Evolutionary conservation across 2,888 invertebrate species (phyloP).

Genomic region (Ellobium chinense): DNA sequence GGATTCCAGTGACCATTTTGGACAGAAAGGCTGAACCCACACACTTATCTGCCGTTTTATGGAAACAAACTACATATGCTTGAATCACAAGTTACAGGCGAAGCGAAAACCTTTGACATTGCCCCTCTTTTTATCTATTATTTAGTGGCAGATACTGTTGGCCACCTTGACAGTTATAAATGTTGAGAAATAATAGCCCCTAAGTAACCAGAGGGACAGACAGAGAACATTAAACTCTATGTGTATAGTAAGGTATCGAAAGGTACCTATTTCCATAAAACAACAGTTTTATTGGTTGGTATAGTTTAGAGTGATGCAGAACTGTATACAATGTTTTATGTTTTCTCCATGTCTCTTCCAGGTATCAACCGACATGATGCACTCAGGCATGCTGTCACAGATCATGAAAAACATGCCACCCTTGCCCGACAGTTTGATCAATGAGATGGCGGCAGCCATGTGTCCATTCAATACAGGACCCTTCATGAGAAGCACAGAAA

Average conservation of each 20-base stretch:
- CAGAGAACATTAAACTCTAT: not conserved
- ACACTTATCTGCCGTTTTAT: too few relatives aligned
- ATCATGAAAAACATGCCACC: slow-evolving; percentile 1
- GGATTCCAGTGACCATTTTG: too few relatives aligned
- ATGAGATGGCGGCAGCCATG: not conserved
- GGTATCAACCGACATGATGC: not conserved
- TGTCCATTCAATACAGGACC: not conserved
- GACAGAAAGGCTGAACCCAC: too few relatives aligned
- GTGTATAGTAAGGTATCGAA: not conserved
- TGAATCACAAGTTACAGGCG: too few relatives aligned
- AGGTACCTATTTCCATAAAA: not conserved
- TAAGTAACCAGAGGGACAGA: not conserved
- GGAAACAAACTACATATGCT: too few relatives aligned
- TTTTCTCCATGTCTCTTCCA: not conserved
- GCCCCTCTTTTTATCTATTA: too few relatives aligned
- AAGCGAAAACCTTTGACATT: too few relatives aligned
- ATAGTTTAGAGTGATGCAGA: not conserved
- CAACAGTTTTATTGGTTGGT: too few relatives aligned
- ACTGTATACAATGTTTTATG: not conserved
- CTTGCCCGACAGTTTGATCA: not conserved
- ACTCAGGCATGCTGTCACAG: not conserved
- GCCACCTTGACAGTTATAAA: too few relatives aligned
- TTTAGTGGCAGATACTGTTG: too few relatives aligned
- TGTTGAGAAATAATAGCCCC: too few relatives aligned
- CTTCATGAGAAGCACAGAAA: not conserved